A percentile compares a stretch with the other conserved stretches of the same genome.
Conservation (phyloP, 2,888 invertebrate species). For the Lissonota sp. region DNA sequence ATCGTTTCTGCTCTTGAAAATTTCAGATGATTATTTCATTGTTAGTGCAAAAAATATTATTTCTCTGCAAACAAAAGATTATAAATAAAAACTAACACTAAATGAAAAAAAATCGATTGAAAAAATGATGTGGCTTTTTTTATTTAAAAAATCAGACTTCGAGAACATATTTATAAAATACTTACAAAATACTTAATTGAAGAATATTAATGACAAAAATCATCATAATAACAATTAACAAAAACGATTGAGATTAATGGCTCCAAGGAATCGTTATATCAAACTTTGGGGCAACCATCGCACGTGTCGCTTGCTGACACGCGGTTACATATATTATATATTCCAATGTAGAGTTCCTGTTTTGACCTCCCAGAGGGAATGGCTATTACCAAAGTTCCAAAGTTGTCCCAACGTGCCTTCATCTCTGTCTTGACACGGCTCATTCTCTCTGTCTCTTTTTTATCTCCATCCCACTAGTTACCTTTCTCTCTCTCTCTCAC, state of each 20-base stretch:
- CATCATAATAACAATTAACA: conserved; percentile 10
- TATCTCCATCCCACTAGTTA: conserved; percentile 4
- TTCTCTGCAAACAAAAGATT: too few species aligned
- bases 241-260: conserved; percentile 39
- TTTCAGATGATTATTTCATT: too few species aligned
- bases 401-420: conserved; percentile 38
- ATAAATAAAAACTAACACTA: too few species aligned
- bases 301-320: conserved; percentile 44
- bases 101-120: too few species aligned
- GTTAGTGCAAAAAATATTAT: too few species aligned
- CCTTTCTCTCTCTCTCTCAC: background rate
- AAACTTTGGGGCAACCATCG: conserved; percentile 61
- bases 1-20: too few species aligned
- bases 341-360: background rate
- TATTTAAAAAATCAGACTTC: too few species aligned
- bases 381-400: conserved; percentile 59
- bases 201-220: conserved; percentile 2
- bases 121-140: too few species aligned
- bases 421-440: too few species aligned
- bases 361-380: conserved; percentile 15
- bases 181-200: too few species aligned
- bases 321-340: background rate
- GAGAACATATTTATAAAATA: too few species aligned
- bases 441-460: conserved; percentile 2
- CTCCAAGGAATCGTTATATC: conserved; percentile 30